Conservation (phyloP, 2,113 vertebrate genomes). For the Embiotoca jacksoni region DNA sequence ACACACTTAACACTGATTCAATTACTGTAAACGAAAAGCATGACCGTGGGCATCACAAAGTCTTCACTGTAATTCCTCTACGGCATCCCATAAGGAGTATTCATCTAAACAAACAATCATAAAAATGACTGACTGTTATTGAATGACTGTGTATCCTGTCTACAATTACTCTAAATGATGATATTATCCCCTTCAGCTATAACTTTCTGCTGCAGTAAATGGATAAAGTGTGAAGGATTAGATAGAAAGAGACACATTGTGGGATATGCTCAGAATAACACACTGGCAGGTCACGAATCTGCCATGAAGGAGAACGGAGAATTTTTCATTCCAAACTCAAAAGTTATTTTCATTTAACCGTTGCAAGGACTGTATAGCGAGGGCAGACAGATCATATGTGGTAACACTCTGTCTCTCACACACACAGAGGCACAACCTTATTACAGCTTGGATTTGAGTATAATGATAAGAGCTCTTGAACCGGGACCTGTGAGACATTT, state of each 20-base stretch:
- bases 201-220: neutral
- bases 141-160: neutral
- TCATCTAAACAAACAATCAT: neutral
- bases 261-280: too few species aligned
- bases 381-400: neutral
- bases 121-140: neutral
- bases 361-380: neutral
- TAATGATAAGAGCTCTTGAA: neutral
- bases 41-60: neutral
- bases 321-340: neutral
- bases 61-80: neutral
- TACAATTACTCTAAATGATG: neutral
- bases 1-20: slow-evolving; percentile 18
- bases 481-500: neutral
- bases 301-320: neutral
- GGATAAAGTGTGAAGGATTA: neutral
- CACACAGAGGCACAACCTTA: neutral
- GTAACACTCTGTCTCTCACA: neutral
- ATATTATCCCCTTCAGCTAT: neutral
- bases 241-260: neutral
- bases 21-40: neutral
- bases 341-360: neutral
- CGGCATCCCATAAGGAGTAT: neutral
- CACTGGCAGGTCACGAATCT: too few species aligned
- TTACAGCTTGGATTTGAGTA: neutral